These are phyloP conservation scores for Gymnopithys bicolor DNA, from an alignment of 2,797 vertebrate species.

Conservation along the genomic window DNA sequence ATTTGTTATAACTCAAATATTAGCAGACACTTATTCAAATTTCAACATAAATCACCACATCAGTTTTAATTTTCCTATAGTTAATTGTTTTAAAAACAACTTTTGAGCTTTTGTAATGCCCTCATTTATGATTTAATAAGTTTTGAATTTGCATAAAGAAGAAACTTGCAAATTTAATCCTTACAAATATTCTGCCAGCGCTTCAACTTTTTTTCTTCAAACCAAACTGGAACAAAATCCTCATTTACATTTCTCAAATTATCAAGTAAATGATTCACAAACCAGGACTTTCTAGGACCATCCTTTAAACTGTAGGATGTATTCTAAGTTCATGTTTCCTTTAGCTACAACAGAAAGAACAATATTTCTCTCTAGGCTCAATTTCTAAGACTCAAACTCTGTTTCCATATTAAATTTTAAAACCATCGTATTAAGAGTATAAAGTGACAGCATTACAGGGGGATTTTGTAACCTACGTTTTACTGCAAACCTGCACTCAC, in stretches of 20 bases:
- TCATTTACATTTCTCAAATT: neutral
- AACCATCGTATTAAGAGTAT: neutral
- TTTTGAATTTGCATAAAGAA: constrained; percentile 21
- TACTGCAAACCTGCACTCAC: neutral
- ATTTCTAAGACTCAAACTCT: neutral
- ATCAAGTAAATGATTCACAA: neutral
- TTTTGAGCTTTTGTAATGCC: neutral
- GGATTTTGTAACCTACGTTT: neutral
- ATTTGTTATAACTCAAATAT: constrained; percentile 35
- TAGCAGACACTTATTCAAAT: constrained; percentile 39
- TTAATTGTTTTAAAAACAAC: constrained; percentile 19
- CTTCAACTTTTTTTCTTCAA: neutral
- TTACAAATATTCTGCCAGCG: neutral
- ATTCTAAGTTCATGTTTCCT: neutral
- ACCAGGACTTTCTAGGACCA: neutral
- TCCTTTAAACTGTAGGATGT: neutral
- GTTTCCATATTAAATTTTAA: neutral
- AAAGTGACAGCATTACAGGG: neutral
- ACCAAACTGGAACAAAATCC: neutral
- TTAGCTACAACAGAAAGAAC: neutral
- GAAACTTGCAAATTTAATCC: neutral
- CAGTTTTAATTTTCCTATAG: neutral
- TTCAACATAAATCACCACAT: constrained; percentile 13
- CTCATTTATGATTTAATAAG: constrained; percentile 11
- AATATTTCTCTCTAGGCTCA: neutral